A percentile compares a stretch with the other conserved stretches of the same genome.
Conservation (phyloP, 2,797 vertebrate genomes). For the Anabas testudineus region DNA sequence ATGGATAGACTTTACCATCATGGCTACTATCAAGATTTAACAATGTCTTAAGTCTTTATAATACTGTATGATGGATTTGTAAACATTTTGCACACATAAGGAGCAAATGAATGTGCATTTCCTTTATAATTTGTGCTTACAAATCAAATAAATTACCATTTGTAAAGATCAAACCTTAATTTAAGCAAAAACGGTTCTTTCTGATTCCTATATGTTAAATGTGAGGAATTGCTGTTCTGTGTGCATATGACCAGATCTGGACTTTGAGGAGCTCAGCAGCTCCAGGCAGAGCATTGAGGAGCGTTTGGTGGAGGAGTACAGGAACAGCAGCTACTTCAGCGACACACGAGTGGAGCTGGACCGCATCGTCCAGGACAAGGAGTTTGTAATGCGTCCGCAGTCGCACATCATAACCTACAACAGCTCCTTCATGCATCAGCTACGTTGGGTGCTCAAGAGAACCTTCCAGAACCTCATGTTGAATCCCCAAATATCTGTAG, state of each 20-base stretch:
- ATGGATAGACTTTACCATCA: neutral
- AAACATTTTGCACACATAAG: neutral
- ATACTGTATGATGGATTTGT: neutral
- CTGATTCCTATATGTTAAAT: no score
- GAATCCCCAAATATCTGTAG: conserved; percentile 92
- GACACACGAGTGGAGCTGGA: conserved; percentile 84
- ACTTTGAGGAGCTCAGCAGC: conserved; percentile 61
- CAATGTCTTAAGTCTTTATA: neutral
- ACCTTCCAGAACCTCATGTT: conserved; percentile 91
- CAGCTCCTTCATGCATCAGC: conserved; percentile 91
- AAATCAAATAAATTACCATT: no score
- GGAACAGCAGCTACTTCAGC: conserved; percentile 80
- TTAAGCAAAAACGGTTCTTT: no score
- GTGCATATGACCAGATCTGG: conserved; percentile 57
- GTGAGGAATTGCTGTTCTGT: neutral
- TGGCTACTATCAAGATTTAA: neutral
- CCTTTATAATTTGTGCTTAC: no score
- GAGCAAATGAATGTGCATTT: neutral
- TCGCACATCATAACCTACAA: conserved; percentile 85
- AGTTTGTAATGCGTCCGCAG: conserved; percentile 49
- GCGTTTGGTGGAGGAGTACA: conserved; percentile 85
- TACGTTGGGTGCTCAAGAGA: conserved; percentile 90
- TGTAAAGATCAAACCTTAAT: no score
- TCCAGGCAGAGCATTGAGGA: conserved; percentile 81
- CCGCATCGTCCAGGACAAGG: conserved; percentile 72